Percentiles rank a stretch among this genome's conserved stretches.
phyloP scores from a whole-genome alignment of 2,797 vertebrate genomes.

The Fringilla coelebs region DNA sequence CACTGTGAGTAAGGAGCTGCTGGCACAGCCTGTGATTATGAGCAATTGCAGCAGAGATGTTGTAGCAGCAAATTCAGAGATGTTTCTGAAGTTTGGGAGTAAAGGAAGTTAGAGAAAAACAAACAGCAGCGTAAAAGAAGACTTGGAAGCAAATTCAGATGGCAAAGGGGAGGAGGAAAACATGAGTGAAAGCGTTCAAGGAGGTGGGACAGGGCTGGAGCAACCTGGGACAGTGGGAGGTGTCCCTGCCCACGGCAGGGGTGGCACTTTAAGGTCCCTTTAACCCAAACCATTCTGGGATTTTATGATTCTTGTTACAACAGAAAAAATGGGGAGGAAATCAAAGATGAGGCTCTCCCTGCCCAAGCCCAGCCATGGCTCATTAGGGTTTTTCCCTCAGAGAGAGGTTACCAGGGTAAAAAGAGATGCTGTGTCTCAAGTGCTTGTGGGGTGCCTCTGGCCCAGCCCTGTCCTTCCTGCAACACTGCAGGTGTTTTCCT shows the following conservation, averaged over 20 bases:
- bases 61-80: not conserved
- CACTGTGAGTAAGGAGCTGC: not conserved
- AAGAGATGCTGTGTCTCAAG: not conserved
- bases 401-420: not conserved
- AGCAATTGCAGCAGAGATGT: not conserved
- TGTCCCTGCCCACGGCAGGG: not conserved
- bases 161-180: not conserved
- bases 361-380: not conserved
- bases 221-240: not conserved
- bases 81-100: not conserved
- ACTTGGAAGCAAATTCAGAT: not conserved
- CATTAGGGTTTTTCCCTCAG: too few species aligned
- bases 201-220: not conserved
- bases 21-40: not conserved
- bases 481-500: not conserved
- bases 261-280: not conserved
- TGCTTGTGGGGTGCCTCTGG: not conserved
- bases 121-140: not conserved
- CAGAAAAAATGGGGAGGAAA: not conserved
- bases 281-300: not conserved
- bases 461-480: not conserved
- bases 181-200: not conserved
- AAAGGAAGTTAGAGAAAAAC: not conserved
- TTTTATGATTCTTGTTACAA: not conserved
- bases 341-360: not conserved